These are phyloP conservation scores for Copidosoma floridanum DNA, from an alignment of 1,140 invertebrate species.

Conservation along the genomic window DNA sequence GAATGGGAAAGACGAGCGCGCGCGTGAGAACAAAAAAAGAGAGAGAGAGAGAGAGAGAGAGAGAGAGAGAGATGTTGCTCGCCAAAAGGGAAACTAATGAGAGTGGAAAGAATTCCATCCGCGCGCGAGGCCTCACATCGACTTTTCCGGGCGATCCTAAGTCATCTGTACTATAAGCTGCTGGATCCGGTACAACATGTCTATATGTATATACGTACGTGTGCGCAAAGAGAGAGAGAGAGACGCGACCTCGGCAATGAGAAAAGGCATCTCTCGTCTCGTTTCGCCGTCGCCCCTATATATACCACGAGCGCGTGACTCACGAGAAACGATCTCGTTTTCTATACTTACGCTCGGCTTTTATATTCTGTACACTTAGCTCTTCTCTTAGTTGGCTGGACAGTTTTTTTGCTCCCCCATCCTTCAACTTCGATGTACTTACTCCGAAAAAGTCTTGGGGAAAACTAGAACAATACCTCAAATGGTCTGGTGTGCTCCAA, in stretches of 20 bases:
- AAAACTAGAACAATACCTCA: no score
- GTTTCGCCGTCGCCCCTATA: neutral
- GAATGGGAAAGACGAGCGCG: no score
- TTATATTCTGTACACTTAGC: no score
- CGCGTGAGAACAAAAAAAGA: no score
- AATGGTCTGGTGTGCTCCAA: no score
- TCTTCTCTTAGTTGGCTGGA: no score
- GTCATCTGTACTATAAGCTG: no score
- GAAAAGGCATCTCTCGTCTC: neutral
- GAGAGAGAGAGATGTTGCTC: neutral
- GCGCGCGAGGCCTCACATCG: slow-evolving; percentile 4
- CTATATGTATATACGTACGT: no score
- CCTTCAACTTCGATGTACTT: neutral
- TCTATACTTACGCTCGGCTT: neutral
- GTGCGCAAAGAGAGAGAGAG: neutral
- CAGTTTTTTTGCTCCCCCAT: neutral
- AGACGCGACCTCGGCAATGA: slow-evolving; percentile 2
- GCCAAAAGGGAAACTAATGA: slow-evolving; percentile 5
- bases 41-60: neutral
- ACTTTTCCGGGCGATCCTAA: slow-evolving; percentile 14
- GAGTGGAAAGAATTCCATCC: slow-evolving; percentile 11
- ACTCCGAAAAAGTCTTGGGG: no score
- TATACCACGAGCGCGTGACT: neutral
- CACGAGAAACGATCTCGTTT: neutral
- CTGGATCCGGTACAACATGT: no score